Base-by-base conservation (phyloP, 2,888 invertebrate genomes). In the Ophion ventricosus region DNA sequence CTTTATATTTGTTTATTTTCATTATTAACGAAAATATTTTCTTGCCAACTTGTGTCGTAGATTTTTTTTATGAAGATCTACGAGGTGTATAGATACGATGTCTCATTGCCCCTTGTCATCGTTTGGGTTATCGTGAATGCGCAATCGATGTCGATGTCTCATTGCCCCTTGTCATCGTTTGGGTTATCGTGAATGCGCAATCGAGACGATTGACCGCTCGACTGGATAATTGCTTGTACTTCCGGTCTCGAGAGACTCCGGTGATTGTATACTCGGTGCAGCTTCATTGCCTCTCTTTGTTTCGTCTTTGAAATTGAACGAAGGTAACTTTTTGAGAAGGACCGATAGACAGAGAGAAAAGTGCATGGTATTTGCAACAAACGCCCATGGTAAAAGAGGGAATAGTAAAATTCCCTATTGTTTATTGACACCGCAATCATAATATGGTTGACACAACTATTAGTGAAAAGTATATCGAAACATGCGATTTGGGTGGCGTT, bases 131-230 rank as follows among this genome's bases (percentile, higher is more conserved):
- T 86, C 82, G 85, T 85, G 86, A 85, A 87, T 84, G 88, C 23
- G 64, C 90, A 88, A 90, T 90, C 90, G 29, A 70, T 63, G 70
- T 29, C 25, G 40, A 72, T 35, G 59, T 25, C 61, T 43, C 66
- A 11, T 61, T 86, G 61, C 25, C 43, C 86, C 87, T 81, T 86
- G 88, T 89, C 87, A 84, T 82, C 87, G 77, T 72, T 64, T 25
- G 77, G 78, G 85, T 83, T 80, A 87, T 86, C 82, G 85, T 85
- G 86, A 85, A 87, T 84, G 88, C 23, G 64, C 90, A 88, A 90
- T 90, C 90, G 82, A 86, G 86, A 89, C 90, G 89, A 90, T 90
- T 89, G 90, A 87, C 80, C 88, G 87, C 88, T 86, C 85, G 86
- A 85, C 85, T 86, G 88, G 87, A 87, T 88, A 90, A 90, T 89